These are phyloP conservation scores for Microchirus variegatus DNA, from an alignment of 2,797 vertebrate genomes.

Conservation along the genomic window DNA sequence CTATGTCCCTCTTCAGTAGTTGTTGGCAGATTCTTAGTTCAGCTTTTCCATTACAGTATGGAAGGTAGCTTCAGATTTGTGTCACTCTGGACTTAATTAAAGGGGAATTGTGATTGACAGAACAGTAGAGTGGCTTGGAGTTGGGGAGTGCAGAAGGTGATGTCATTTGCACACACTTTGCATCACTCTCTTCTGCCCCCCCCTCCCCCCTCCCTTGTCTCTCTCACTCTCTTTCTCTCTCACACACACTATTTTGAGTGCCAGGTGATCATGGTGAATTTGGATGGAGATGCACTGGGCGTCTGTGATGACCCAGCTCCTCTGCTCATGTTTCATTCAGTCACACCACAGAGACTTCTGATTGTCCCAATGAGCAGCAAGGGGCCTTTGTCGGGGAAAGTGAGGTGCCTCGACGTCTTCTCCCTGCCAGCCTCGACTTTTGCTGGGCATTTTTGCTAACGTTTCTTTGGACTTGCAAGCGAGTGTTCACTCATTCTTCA, in stretches of 20 bases:
- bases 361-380: slow-evolving; percentile 43
- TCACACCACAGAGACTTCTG: slow-evolving; percentile 43
- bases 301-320: slow-evolving; percentile 48
- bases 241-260: slow-evolving; percentile 20
- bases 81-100: slow-evolving; percentile 38
- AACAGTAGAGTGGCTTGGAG: slow-evolving; percentile 26
- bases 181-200: not conserved
- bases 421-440: slow-evolving; percentile 46
- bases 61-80: slow-evolving; percentile 48
- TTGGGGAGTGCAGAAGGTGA: slow-evolving; percentile 38
- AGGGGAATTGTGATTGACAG: slow-evolving; percentile 49
- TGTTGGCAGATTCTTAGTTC: slow-evolving; percentile 45
- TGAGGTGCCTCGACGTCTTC: slow-evolving; percentile 38
- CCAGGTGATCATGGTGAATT: slow-evolving; percentile 57
- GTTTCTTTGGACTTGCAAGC: not conserved
- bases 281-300: slow-evolving; percentile 37
- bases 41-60: slow-evolving; percentile 57
- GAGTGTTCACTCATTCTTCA: slow-evolving; percentile 38
- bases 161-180: slow-evolving; percentile 46
- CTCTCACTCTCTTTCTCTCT: not conserved
- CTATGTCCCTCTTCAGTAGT: slow-evolving; percentile 35
- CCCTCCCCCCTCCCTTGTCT: not conserved
- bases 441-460: slow-evolving; percentile 11
- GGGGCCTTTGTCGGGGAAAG: slow-evolving; percentile 49
- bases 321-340: slow-evolving; percentile 46